A percentile compares a stretch with the other conserved stretches of the same genome.
Evolutionary conservation across 1,140 invertebrate species (phyloP).

Genomic region (Lepeophtheirus salmonis): DNA sequence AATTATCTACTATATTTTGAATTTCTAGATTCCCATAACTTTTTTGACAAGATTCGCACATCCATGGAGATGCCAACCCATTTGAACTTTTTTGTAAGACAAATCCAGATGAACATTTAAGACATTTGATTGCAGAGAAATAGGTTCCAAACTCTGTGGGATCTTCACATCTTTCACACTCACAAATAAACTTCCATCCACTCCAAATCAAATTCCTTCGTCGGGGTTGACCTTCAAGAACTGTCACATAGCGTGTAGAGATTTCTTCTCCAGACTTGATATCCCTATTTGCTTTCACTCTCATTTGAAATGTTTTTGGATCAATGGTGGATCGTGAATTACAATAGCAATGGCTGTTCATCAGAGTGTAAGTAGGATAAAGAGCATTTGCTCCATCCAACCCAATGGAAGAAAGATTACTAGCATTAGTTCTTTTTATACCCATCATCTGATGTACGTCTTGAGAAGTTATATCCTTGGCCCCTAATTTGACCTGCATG

Average conservation of each 20-base stretch:
- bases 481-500: background rate
- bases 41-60: no score
- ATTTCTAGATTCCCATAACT: no score
- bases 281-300: background rate
- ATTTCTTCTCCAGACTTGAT: background rate
- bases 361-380: background rate
- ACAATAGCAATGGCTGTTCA: background rate
- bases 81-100: no score
- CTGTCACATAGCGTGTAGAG: background rate
- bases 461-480: background rate
- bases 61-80: no score
- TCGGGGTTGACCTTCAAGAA: background rate
- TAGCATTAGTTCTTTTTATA: background rate
- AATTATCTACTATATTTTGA: no score
- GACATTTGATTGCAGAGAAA: background rate
- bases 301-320: background rate
- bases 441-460: no score
- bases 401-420: background rate
- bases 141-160: background rate
- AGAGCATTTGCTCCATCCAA: background rate
- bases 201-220: background rate
- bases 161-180: background rate
- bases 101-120: no score
- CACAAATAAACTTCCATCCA: background rate
- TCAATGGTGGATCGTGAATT: background rate